Evolutionary conservation across 2,888 invertebrate genomes (phyloP), one percentile per base, ranked within the genome.

Genomic region (Dryomyza anilis): DNA sequence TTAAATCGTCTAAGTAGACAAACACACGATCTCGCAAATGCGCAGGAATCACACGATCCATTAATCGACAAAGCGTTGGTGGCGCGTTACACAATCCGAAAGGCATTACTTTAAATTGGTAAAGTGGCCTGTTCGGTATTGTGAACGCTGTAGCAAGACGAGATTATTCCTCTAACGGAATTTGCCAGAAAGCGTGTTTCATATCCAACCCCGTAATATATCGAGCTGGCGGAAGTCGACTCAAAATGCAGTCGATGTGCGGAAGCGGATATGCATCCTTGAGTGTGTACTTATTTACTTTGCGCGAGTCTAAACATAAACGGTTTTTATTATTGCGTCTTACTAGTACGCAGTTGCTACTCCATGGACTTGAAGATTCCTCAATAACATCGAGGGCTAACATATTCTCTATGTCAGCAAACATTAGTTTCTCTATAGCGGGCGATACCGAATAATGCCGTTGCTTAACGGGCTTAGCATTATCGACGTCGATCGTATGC

Each of bases 301-400:
- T 69, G 6, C 33, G 33, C 12, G 33, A 33, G 33, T 2, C 77
- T 43, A 78, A 63, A 43, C 75, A 75, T 8, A 75, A 73, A 0
- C 74, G 56, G 19, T 10, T n/a, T 43, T 62, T 62, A 0, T 70
- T 70, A n/a, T 43, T 33, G 52, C 74, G 75, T 16, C 57, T 59
- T 1, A 74, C 70, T 57, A 76, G 66, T 0, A 74, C 69, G 1
- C 74, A 69, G 1, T 75, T 74, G 3, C 70, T 73, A 7, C n/a
- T n/a, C n/a, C n/a, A n/a, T n/a, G n/a, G n/a, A n/a, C n/a, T n/a
- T n/a, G n/a, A n/a, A n/a, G n/a, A 73, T 21, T 68, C 72, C 46
- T 76, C 75, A 1, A 78, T 71, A 0, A 79, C 69, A 5, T 68
- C 74, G 3, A 70, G 58, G 5, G 53, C 57, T 5, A 78, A 27